Conservation (phyloP, 2,888 invertebrate genomes). For the Melinopterus prodromus region DNA sequence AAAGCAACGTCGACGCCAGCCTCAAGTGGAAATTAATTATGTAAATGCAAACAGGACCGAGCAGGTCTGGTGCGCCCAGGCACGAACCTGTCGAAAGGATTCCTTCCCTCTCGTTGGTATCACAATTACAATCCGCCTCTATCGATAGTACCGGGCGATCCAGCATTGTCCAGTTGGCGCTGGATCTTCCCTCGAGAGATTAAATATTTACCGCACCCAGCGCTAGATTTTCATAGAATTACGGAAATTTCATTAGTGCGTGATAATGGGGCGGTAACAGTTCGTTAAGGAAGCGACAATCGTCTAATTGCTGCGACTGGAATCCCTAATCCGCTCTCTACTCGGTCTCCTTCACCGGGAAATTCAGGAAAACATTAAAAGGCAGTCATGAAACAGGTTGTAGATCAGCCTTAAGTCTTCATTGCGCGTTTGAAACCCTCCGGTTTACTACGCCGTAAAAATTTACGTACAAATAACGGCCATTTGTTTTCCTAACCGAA, state of each 20-base stretch:
- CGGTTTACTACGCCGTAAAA: neutral
- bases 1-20: neutral
- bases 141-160: no score
- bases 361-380: conserved; percentile 4
- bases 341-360: neutral
- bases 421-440: neutral
- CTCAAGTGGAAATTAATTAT: neutral
- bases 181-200: neutral
- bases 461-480: neutral
- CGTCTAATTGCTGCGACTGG: neutral
- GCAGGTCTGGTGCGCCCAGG: neutral
- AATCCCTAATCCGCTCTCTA: neutral
- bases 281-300: neutral
- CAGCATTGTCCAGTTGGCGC: no score
- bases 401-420: neutral
- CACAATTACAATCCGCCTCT: neutral
- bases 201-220: neutral
- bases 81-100: neutral
- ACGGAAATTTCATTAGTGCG: conserved; percentile 4
- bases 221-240: neutral
- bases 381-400: neutral
- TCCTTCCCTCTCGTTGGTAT: neutral
- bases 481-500: no score
- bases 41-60: neutral
- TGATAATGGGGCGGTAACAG: neutral